Conservation (phyloP, 2,113 vertebrate genomes). For the Ailuropoda melanoleuca region DNA sequence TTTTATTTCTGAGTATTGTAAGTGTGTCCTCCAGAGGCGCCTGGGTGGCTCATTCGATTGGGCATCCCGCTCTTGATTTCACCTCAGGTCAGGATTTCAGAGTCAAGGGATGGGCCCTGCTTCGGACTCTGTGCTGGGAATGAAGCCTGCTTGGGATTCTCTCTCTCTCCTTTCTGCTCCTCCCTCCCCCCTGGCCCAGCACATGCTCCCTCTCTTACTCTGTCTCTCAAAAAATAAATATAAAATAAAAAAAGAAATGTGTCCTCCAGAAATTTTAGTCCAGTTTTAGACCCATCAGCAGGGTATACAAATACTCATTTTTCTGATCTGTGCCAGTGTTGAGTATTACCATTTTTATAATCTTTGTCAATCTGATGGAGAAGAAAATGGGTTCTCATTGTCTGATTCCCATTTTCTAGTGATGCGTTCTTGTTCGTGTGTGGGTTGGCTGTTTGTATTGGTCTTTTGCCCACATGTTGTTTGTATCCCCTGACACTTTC, state of each 20-base stretch:
- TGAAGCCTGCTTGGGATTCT: not conserved
- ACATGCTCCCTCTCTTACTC: rapidly evolving
- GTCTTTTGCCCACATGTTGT: not conserved
- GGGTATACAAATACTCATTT: not conserved
- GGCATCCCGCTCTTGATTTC: not conserved
- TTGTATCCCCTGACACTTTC: not conserved
- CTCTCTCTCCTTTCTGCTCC: not conserved
- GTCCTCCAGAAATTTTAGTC: not conserved
- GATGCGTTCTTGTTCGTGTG: not conserved
- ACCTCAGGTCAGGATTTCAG: not conserved
- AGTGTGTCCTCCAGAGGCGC: not conserved
- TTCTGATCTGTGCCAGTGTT: not conserved
- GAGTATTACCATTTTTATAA: not conserved
- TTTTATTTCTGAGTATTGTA: slow-evolving; percentile 5
- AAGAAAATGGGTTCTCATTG: not conserved
- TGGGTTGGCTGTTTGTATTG: not conserved
- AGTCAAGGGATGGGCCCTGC: not conserved
- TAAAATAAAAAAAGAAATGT: not conserved
- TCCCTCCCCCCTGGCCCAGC: not conserved
- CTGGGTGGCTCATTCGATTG: not conserved
- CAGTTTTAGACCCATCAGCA: not conserved
- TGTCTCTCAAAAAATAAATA: not conserved
- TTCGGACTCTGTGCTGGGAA: not conserved
- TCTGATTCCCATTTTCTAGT: not conserved
- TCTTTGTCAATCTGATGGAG: not conserved